Percentiles rank a stretch among this genome's conserved stretches.
Evolutionary conservation across 2,888 invertebrate species (phyloP).

Genomic region (Erebia palarica): DNA sequence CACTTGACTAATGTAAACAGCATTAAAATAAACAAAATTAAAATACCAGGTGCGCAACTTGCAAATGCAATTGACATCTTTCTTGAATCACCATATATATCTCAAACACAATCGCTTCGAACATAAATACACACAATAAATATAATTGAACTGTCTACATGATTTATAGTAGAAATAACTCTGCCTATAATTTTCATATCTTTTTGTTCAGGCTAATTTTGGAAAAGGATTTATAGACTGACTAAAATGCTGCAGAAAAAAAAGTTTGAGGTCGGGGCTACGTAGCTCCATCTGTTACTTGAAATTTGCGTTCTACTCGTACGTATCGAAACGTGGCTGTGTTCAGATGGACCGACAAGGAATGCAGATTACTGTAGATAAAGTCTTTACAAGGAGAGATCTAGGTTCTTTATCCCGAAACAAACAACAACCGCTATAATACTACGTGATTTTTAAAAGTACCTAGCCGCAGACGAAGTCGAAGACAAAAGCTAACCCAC

Average conservation of each 20-base stretch:
- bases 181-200: background rate
- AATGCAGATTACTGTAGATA: too few species aligned
- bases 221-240: background rate
- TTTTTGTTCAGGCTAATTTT: background rate
- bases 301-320: too few species aligned
- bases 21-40: background rate
- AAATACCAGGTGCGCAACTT: slow-evolving; percentile 10
- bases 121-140: background rate
- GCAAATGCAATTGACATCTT: slow-evolving; percentile 1
- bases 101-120: background rate
- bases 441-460: too few species aligned
- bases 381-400: background rate
- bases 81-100: slow-evolving; percentile 14
- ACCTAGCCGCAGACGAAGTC: background rate
- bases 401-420: too few species aligned
- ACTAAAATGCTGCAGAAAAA: too few species aligned
- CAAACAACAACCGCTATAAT: too few species aligned
- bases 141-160: background rate
- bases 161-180: background rate
- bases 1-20: background rate
- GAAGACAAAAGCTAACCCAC: background rate
- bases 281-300: too few species aligned
- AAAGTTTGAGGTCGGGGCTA: too few species aligned
- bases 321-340: too few species aligned
- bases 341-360: too few species aligned